These are phyloP conservation scores for Thaumatotibia leucotreta DNA, from an alignment of 1,140 invertebrate species.

Conservation along the genomic window DNA sequence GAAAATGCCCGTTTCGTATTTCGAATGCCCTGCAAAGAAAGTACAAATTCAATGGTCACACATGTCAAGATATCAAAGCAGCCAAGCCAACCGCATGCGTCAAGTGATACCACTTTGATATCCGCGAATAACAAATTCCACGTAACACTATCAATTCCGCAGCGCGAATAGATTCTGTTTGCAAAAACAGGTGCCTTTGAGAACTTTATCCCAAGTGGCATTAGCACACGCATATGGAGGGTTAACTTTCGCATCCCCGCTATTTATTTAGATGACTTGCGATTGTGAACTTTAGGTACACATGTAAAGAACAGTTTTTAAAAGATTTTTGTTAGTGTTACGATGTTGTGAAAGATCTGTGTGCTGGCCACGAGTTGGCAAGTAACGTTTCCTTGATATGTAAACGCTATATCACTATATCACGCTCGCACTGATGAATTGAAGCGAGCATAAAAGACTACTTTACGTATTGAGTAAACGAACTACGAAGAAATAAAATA, in stretches of 20 bases:
- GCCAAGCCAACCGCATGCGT: neutral
- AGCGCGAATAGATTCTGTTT: constrained; percentile 62
- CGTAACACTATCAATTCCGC: constrained; percentile 21
- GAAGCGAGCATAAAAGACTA: too few species aligned
- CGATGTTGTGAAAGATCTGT: neutral
- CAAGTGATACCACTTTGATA: constrained; percentile 34
- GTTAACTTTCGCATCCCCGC: neutral
- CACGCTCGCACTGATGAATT: too few species aligned
- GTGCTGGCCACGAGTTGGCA: too few species aligned
- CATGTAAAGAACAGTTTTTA: neutral
- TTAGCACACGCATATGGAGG: constrained; percentile 53
- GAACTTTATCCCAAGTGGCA: constrained; percentile 63
- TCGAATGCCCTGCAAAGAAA: too few species aligned
- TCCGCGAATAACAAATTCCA: constrained; percentile 14
- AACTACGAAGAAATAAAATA: too few species aligned
- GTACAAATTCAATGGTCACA: too few species aligned
- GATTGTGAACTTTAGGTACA: neutral
- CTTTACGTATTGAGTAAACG: too few species aligned
- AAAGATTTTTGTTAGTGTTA: neutral
- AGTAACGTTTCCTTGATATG: too few species aligned
- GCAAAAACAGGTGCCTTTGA: constrained; percentile 70
- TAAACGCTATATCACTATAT: too few species aligned
- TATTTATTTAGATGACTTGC: neutral
- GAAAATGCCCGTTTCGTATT: too few species aligned
- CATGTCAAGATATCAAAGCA: neutral